These are phyloP conservation scores for Sebastes trivittatus DNA, from an alignment of 2,797 vertebrate species.

Conservation along the genomic window DNA sequence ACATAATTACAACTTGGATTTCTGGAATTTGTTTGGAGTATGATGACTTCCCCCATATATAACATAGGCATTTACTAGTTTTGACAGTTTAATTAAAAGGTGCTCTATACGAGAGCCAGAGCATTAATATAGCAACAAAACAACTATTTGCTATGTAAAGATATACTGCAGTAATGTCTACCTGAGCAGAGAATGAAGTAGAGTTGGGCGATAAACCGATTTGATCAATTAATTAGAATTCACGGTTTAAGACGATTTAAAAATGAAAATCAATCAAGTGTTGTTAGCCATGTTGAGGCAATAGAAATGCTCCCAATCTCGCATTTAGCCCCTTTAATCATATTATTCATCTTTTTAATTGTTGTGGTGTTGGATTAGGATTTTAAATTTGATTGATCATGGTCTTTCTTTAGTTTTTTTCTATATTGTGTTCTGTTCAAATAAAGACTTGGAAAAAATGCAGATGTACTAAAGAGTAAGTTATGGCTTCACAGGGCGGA, in stretches of 20 bases:
- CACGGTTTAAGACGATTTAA: too few species aligned
- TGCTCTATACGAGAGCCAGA: neutral
- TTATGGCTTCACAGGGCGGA: neutral
- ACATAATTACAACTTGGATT: conserved; percentile 12
- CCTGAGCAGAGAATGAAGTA: too few species aligned
- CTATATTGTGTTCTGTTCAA: conserved; percentile 43
- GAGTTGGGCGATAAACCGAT: too few species aligned
- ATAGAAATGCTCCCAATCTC: neutral
- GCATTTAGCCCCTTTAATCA: neutral
- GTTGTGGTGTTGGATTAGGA: conserved; percentile 44
- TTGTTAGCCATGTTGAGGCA: neutral
- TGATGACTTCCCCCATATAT: neutral
- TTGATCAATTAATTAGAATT: neutral
- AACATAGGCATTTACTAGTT: neutral
- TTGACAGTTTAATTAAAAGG: conserved; percentile 21
- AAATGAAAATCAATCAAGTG: too few species aligned
- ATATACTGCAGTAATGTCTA: too few species aligned
- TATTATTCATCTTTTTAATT: conserved; percentile 29
- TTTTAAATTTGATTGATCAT: conserved; percentile 16
- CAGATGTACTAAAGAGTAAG: neutral
- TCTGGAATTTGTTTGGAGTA: conserved; percentile 23
- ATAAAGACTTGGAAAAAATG: conserved; percentile 60
- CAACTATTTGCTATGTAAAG: neutral
- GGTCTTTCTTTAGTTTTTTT: conserved; percentile 24
- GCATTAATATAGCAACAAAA: neutral